phyloP scores from a whole-genome alignment of 2,888 invertebrate species.

The Boloria euphrosyne region DNA sequence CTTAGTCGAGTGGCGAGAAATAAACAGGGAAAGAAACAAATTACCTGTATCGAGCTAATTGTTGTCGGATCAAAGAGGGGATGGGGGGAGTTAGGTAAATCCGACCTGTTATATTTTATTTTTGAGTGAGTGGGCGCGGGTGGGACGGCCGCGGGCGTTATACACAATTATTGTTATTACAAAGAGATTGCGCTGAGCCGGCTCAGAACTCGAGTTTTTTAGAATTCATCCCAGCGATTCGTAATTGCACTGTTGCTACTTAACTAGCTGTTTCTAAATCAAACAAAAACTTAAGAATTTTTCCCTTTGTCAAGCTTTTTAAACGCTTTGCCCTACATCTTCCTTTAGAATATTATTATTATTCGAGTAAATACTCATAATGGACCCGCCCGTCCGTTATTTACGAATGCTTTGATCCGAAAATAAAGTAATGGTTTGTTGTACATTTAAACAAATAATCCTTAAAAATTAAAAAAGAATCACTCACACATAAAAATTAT shows the following conservation, averaged over 20 bases:
- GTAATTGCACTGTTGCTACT: constrained; percentile 53
- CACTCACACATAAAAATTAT: too few relatives aligned
- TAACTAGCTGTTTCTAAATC: constrained; percentile 26
- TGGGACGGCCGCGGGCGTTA: constrained; percentile 64
- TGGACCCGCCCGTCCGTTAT: too few relatives aligned
- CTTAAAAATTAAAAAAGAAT: too few relatives aligned
- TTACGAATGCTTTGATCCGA: too few relatives aligned
- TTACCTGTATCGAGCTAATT: constrained; percentile 77
- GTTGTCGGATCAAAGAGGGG: constrained; percentile 71
- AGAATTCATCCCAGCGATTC: constrained; percentile 62
- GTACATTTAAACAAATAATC: too few relatives aligned
- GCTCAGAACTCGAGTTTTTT: constrained; percentile 68
- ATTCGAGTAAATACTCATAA: too few relatives aligned
- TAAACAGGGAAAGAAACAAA: constrained; percentile 69
- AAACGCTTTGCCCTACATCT: not conserved
- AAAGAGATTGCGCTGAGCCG: constrained; percentile 77
- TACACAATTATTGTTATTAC: constrained; percentile 81
- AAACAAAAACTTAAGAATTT: constrained; percentile 21
- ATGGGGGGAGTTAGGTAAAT: constrained; percentile 63
- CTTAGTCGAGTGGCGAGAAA: constrained; percentile 62
- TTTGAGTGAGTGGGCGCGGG: constrained; percentile 53
- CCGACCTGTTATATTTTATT: constrained; percentile 61
- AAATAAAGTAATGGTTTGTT: too few relatives aligned
- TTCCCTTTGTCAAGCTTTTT: constrained; percentile 1
- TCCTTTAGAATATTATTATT: not conserved